These are phyloP conservation scores for Prochilodus magdalenae DNA, from an alignment of 2,113 vertebrate genomes.

Conservation along the genomic window DNA sequence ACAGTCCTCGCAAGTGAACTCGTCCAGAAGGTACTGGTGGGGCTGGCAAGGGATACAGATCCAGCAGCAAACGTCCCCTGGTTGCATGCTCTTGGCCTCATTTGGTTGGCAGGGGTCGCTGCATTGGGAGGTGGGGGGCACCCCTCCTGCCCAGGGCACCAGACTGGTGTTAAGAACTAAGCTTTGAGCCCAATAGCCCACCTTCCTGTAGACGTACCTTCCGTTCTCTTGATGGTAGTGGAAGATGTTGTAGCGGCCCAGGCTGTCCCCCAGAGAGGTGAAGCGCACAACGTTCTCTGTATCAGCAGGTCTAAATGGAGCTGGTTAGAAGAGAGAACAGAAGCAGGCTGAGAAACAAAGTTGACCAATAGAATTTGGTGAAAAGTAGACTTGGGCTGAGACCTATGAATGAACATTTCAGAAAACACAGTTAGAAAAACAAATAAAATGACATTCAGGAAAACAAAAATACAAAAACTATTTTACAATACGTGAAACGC, in stretches of 20 bases:
- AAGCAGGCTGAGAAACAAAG: slow-evolving; percentile 3
- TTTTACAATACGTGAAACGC: too few relatives aligned
- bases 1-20: slow-evolving; percentile 94
- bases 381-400: too few relatives aligned
- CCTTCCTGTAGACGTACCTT: slow-evolving; percentile 88
- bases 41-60: slow-evolving; percentile 96
- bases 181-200: slow-evolving; percentile 94
- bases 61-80: slow-evolving; percentile 98
- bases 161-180: slow-evolving; percentile 87
- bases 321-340: slow-evolving; percentile 66
- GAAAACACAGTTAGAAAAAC: too few relatives aligned
- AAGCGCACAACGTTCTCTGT: slow-evolving; percentile 88
- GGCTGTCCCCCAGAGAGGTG: slow-evolving; percentile 90
- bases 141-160: slow-evolving; percentile 85
- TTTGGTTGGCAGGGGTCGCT: slow-evolving; percentile 96
- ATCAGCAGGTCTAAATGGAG: slow-evolving; percentile 92
- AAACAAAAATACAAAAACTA: too few relatives aligned
- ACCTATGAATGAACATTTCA: too few relatives aligned
- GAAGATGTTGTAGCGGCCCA: slow-evolving; percentile 98
- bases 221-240: slow-evolving; percentile 84
- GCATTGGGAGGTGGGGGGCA: slow-evolving; percentile 90
- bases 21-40: slow-evolving; percentile 90
- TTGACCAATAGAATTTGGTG: background rate
- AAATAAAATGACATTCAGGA: too few relatives aligned
- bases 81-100: slow-evolving; percentile 97